A percentile compares a stretch with the other conserved stretches of the same genome.
phyloP scores from a whole-genome alignment of 2,888 invertebrate species.

The Augochlorella aurata region DNA sequence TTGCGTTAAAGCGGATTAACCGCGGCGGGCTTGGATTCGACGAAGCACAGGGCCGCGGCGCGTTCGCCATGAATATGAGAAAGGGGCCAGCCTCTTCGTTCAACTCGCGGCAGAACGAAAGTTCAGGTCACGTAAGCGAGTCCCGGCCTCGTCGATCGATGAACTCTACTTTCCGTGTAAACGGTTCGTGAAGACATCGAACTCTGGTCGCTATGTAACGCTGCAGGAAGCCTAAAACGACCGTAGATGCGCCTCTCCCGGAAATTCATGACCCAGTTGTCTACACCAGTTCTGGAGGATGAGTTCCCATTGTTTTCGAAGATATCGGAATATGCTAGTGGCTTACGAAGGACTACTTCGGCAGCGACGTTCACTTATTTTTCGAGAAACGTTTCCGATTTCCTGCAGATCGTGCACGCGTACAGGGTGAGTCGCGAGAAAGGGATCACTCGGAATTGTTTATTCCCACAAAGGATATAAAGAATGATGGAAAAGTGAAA shows the following conservation, averaged over 20 bases:
- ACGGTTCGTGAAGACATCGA: conserved; percentile 55
- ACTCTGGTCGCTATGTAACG: conserved; percentile 27
- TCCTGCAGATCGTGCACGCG: neutral
- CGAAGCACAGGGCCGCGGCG: conserved; percentile 50
- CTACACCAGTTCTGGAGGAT: neutral
- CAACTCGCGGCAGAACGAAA: conserved; percentile 59
- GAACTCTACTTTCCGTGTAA: conserved; percentile 68
- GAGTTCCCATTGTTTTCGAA: neutral
- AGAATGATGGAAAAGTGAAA: no score
- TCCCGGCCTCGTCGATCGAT: conserved; percentile 61
- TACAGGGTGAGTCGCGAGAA: neutral
- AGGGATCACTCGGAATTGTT: no score
- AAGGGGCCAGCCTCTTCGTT: conserved; percentile 59
- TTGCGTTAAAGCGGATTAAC: conserved; percentile 68
- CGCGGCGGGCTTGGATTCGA: conserved; percentile 66
- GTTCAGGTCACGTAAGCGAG: conserved; percentile 69
- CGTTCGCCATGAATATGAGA: conserved; percentile 67
- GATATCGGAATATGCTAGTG: neutral
- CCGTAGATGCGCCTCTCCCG: neutral
- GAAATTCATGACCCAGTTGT: conserved; percentile 47
- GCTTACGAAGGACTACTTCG: neutral
- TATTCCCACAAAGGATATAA: no score
- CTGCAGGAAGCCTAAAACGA: conserved; percentile 39
- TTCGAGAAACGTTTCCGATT: neutral
- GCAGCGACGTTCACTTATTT: neutral